Evolutionary conservation across 2,888 invertebrate species (phyloP), one percentile per base, ranked within the genome.

Genomic region (Andrena trimmerana): DNA sequence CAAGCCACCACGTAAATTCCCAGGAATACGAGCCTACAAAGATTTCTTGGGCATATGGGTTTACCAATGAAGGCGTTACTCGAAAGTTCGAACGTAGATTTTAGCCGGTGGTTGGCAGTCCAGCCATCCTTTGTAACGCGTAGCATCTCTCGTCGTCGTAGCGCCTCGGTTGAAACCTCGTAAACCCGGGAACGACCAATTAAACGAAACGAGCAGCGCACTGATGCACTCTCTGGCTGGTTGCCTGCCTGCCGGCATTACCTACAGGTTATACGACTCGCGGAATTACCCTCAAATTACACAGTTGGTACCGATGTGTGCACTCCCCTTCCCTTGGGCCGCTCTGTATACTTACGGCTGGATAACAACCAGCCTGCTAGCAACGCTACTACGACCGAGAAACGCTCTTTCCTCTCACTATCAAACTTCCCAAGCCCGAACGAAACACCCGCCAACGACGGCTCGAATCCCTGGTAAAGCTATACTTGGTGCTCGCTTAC

Each of bases 101-200:
- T 84, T 52, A 62, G 81, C 65, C 68, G 79, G 78, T 75, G 72
- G 76, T 77, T 75, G 86, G 71, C 70, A 78, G 81, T 63, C 74
- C 69, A 57, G 65, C 60, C 69, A 76, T 88, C 84, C 83, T 89
- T 88, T 83, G 83, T 78, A 71, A 52, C 72, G 82, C 67, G 71
- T 62, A 85, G 68, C 74, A 50, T 63, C 67, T 78, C 83, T 86
- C 76, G 85, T 85, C 84, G 81, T 88, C 89, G 85, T 86, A 84
- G 80, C 81, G 85, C 88, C 90, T 90, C 90, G 88, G 86, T 90
- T 89, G 90, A 90, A 90, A 88, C 88, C 92, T 92, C 92, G 92
- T 92, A 92, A 92, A 92, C 88, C 89, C 86, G 85, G 90, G 88
- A 92, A 92, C 92, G 93, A 92, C 91, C 92, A 92, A 92, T 92